Evolutionary conservation across 2,888 invertebrate species (phyloP).

Genomic region (Gari tellinella): DNA sequence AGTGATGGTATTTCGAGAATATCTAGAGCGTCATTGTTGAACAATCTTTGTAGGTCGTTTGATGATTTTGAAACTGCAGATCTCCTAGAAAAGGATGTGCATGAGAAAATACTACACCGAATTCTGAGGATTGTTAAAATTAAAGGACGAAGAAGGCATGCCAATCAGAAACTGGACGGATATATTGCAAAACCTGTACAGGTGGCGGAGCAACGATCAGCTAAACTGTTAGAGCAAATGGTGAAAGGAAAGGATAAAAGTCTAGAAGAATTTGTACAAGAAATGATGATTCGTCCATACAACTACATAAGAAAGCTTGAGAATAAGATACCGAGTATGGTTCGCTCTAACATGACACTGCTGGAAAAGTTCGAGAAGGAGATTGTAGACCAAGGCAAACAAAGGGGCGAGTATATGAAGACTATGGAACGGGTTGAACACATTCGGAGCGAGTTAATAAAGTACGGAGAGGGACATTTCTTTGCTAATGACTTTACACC

Average conservation of each 20-base stretch:
- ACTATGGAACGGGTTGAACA: constrained; percentile 63
- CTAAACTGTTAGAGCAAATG: constrained; percentile 49
- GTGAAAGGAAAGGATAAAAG: constrained; percentile 49
- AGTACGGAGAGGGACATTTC: constrained; percentile 61
- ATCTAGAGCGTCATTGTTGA: constrained; percentile 17
- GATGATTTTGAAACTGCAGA: constrained; percentile 43
- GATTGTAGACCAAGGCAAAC: constrained; percentile 47
- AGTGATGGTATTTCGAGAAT: constrained; percentile 3
- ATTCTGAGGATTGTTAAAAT: constrained; percentile 28
- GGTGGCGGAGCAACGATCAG: constrained; percentile 46
- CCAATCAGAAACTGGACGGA: constrained; percentile 40
- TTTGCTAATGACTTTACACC: constrained; percentile 62
- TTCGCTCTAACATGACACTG: constrained; percentile 64
- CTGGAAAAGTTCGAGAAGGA: constrained; percentile 66
- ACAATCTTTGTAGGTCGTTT: constrained; percentile 31
- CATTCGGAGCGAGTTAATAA: constrained; percentile 58
- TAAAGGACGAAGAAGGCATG: constrained; percentile 29
- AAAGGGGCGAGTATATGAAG: constrained; percentile 54
- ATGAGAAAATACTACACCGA: constrained; percentile 29
- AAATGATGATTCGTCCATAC: constrained; percentile 54
- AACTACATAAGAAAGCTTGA: constrained; percentile 52
- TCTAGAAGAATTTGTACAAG: constrained; percentile 42
- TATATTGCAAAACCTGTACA: constrained; percentile 45
- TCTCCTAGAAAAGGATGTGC: constrained; percentile 26
- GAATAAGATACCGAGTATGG: constrained; percentile 65